Conservation (phyloP, 2,888 invertebrate genomes). For the Dynastes hyllus region DNA sequence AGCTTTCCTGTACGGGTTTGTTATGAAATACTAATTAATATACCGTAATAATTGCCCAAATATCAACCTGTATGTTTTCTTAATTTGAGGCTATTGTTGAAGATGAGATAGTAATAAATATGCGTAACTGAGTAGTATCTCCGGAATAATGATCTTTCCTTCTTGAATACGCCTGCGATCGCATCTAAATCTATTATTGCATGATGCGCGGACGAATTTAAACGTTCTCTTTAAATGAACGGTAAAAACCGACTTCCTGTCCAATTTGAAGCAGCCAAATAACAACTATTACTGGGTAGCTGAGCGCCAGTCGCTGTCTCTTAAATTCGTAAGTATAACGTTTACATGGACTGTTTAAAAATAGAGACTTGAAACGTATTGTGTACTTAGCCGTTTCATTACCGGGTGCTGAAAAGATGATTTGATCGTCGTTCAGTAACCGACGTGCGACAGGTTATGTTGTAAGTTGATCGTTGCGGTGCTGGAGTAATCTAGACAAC, state of each 20-base stretch:
- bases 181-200: slow-evolving; percentile 47
- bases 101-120: too few species aligned
- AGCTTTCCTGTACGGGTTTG: too few species aligned
- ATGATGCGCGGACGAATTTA: slow-evolving; percentile 47
- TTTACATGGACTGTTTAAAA: slow-evolving; percentile 38
- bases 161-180: slow-evolving; percentile 15
- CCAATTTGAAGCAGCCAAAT: slow-evolving; percentile 36
- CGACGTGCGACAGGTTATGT: neutral
- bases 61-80: too few species aligned
- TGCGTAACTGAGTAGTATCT: neutral
- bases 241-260: slow-evolving; percentile 51
- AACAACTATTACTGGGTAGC: slow-evolving; percentile 31
- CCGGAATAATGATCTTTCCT: slow-evolving; percentile 36
- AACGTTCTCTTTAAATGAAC: slow-evolving; percentile 47
- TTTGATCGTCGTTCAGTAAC: slow-evolving; percentile 34
- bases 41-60: too few species aligned
- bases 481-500: neutral
- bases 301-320: slow-evolving; percentile 32
- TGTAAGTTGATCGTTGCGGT: neutral
- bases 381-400: slow-evolving; percentile 32
- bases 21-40: too few species aligned
- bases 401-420: slow-evolving; percentile 20
- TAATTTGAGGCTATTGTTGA: too few species aligned
- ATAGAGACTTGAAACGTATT: slow-evolving; percentile 36
- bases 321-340: slow-evolving; percentile 42